These are phyloP conservation scores for Lagria hirta DNA, from an alignment of 2,888 invertebrate species.

Conservation along the genomic window DNA sequence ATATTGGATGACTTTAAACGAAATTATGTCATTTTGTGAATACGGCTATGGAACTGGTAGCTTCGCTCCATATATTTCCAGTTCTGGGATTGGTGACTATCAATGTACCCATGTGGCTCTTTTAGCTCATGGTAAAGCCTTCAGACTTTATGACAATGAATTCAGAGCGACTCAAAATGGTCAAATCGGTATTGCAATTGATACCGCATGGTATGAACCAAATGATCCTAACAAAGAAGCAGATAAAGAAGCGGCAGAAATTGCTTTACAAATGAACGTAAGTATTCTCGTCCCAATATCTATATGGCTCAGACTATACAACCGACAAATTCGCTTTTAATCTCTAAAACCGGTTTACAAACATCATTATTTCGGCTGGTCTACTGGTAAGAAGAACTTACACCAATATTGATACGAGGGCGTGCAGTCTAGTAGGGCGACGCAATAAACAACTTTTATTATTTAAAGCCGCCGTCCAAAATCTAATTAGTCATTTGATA, in stretches of 20 bases:
- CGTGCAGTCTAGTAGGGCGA: no score
- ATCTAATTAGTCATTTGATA: no score
- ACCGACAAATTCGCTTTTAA: no score
- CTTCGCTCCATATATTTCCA: slow-evolving; percentile 47
- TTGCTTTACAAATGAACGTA: slow-evolving; percentile 41
- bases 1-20: slow-evolving; percentile 59
- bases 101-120: slow-evolving; percentile 64
- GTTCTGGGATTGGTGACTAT: slow-evolving; percentile 61
- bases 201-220: slow-evolving; percentile 57
- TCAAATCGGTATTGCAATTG: slow-evolving; percentile 57
- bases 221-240: slow-evolving; percentile 48
- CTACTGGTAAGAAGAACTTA: no score
- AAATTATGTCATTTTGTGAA: slow-evolving; percentile 47
- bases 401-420: no score
- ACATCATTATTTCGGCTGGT: no score
- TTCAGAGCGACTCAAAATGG: slow-evolving; percentile 49
- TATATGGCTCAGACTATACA: neutral
- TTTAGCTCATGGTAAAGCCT: slow-evolving; percentile 66
- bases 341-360: no score
- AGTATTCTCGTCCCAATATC: neutral
- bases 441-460: no score
- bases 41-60: slow-evolving; percentile 33
- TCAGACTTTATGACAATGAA: slow-evolving; percentile 61
- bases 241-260: slow-evolving; percentile 56
- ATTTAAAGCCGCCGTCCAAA: no score